A percentile compares a stretch with the other conserved stretches of the same genome.
Evolutionary conservation across 1,140 invertebrate species (phyloP).

Genomic region (Drepana arcuata): DNA sequence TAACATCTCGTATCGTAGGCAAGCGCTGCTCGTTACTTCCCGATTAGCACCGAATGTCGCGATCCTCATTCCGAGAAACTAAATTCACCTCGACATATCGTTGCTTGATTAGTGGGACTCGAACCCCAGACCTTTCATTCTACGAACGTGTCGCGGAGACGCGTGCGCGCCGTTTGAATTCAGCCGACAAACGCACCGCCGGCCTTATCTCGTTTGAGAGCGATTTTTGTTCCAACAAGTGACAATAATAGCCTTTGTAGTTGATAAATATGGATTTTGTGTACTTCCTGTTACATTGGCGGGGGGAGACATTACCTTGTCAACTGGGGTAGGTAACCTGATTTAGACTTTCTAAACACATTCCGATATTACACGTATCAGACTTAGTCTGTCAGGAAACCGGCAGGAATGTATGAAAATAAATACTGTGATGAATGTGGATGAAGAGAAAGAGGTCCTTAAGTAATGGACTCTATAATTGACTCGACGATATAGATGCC

Average conservation of each 20-base stretch:
- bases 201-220: conserved; percentile 51
- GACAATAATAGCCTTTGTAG: conserved; percentile 61
- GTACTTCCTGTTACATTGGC: conserved; percentile 28
- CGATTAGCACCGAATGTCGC: too few relatives aligned
- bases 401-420: too few relatives aligned
- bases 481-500: too few relatives aligned
- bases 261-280: conserved; percentile 49
- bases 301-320: not conserved
- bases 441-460: too few relatives aligned
- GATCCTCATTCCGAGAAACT: conserved; percentile 40
- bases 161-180: conserved; percentile 46
- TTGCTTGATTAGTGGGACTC: conserved; percentile 42
- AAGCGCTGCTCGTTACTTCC: too few relatives aligned
- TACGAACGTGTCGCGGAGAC: conserved; percentile 33
- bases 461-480: not conserved
- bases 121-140: conserved; percentile 43
- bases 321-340: not conserved
- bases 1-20: too few relatives aligned
- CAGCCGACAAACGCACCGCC: conserved; percentile 55
- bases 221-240: conserved; percentile 58
- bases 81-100: conserved; percentile 30
- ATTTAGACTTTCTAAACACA: not conserved
- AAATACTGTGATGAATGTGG: too few relatives aligned
- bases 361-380: not conserved
- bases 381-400: too few relatives aligned